phyloP scores from a whole-genome alignment of 2,113 vertebrate species.

The Marcusenius ussheri region DNA sequence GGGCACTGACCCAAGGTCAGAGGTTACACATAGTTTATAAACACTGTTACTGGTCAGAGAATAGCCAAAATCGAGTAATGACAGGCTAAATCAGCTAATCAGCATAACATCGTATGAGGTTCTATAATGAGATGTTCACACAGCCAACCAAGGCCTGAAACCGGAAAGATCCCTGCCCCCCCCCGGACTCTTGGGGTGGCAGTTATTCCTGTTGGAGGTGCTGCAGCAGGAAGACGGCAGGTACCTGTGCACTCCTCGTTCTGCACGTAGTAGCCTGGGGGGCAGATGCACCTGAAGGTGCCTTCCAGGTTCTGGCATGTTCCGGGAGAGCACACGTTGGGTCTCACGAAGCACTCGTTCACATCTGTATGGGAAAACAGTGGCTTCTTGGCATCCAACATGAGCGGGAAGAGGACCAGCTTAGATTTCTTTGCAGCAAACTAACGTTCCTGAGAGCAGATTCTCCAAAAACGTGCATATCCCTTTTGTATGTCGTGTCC shows the following conservation, averaged over 20 bases:
- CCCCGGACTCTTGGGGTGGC: background rate
- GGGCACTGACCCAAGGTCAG: background rate
- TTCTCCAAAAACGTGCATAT: background rate
- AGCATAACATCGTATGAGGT: background rate
- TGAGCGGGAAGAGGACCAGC: background rate
- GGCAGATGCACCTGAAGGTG: constrained; percentile 87
- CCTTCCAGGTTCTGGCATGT: constrained; percentile 91
- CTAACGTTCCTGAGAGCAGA: background rate
- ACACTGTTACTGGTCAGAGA: background rate
- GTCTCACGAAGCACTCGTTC: constrained; percentile 81
- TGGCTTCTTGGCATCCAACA: background rate
- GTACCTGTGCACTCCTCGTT: constrained; percentile 85
- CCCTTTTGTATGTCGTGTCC: background rate
- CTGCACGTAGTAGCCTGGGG: constrained; percentile 74
- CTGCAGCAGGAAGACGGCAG: background rate
- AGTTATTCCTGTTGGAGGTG: background rate
- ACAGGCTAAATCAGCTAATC: background rate
- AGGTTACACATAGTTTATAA: background rate
- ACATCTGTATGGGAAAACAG: constrained; percentile 65
- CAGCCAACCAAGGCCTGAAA: background rate
- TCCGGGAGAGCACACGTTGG: constrained; percentile 80
- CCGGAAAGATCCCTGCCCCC: background rate
- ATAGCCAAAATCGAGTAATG: background rate
- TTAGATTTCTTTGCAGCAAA: background rate
- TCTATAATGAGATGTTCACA: background rate